Evolutionary conservation across 2,797 vertebrate genomes (phyloP), one percentile per base, ranked within the genome.

Genomic region (Salmo trutta): DNA sequence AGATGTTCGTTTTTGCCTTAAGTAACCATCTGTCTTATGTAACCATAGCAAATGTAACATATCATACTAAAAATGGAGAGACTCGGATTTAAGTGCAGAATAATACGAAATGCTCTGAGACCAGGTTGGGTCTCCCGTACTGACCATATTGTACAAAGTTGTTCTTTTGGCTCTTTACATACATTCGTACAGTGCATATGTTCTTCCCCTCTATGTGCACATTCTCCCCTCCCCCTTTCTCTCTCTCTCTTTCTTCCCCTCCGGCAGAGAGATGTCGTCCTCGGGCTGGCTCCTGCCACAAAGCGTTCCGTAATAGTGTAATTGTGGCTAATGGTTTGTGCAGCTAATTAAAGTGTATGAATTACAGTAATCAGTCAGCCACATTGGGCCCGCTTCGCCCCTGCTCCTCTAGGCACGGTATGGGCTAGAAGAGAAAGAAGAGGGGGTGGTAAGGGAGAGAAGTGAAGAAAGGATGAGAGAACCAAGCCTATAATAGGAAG

Each of bases 261-360:
- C 69, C 29, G 31, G 79, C 85, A 91, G 88, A 93, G 88, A 89
- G 93, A 91, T 88, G 86, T 89, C 86, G 89, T 93, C 91, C 88
- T 85, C 76, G 77, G 84, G 85, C 89, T 87, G 90, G 84, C 90
- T 94, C 85, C 95, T 97, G 97, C 96, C 97, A 97, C 95, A 96
- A 96, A 98, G 97, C 95, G 94, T 97, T 98, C 96, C 96, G 96
- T 98, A 98, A 98, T 97, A 97, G 96, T 97, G 96, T 98, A 98
- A 98, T 98, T 98, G 97, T 97, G 97, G 96, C 96, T 98, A 99
- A 99, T 98, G 97, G 97, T 97, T 99, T 98, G 97, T 98, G 97
- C 97, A 98, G 97, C 96, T 98, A 98, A 98, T 98, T 99, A 98
- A 98, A 96, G 96, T 95, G 96, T 98, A 98, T 98, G 96, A 99